phyloP scores from a whole-genome alignment of 1,140 invertebrate species.

The Bombus affinis region DNA sequence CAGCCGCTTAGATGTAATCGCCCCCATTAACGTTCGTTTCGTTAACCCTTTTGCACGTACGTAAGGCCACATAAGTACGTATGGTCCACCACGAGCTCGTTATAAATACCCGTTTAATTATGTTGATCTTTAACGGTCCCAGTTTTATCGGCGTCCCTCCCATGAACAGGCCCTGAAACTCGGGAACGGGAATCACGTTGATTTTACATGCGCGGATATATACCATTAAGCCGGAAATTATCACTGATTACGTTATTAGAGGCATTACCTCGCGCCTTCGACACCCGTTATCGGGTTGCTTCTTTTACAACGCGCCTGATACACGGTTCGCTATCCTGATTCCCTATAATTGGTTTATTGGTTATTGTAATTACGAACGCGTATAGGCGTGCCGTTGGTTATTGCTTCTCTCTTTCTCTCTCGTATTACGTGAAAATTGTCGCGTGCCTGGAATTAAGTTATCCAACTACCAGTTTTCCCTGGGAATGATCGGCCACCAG shows the following conservation, averaged over 20 bases:
- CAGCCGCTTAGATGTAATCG: slow-evolving; percentile 37
- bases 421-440: slow-evolving; percentile 25
- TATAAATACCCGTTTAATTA: slow-evolving; percentile 56
- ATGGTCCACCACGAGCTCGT: slow-evolving; percentile 10
- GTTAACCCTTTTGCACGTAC: background rate
- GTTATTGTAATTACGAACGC: slow-evolving; percentile 18
- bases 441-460: background rate
- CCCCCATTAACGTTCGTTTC: background rate
- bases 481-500: background rate
- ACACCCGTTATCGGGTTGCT: slow-evolving; percentile 12
- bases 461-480: background rate
- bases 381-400: too few species aligned
- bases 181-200: background rate
- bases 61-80: background rate
- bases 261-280: slow-evolving; percentile 6
- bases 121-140: slow-evolving; percentile 47
- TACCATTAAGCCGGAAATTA: slow-evolving; percentile 24
- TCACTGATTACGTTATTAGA: slow-evolving; percentile 44
- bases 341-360: slow-evolving; percentile 16
- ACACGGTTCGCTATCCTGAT: background rate
- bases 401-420: too few species aligned
- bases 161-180: background rate
- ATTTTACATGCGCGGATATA: slow-evolving; percentile 12
- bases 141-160: slow-evolving; percentile 36
- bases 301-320: background rate